Evolutionary conservation across 1,140 invertebrate species (phyloP).

Genomic region (Bicyclus anynana): DNA sequence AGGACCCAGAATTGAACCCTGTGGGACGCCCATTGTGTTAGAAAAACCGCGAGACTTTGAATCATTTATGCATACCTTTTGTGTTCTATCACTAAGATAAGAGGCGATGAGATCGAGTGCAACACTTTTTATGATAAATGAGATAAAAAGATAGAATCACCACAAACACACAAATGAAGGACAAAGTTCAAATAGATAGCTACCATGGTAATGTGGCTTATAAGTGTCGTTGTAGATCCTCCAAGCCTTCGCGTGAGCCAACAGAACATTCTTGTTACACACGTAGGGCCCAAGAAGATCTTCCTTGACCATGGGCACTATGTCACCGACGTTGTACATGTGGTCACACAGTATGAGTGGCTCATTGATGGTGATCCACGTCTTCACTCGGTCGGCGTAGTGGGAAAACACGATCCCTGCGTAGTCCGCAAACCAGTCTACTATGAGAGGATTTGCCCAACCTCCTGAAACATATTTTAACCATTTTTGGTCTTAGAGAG

Average conservation of each 20-base stretch:
- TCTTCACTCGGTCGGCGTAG: slow-evolving; percentile 71
- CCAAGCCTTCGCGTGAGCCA: slow-evolving; percentile 39
- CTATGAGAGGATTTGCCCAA: slow-evolving; percentile 75
- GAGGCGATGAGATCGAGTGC: too few relatives aligned
- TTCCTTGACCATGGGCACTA: slow-evolving; percentile 66
- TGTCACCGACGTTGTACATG: slow-evolving; percentile 55
- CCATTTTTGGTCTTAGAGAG: too few relatives aligned
- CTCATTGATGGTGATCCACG: slow-evolving; percentile 56
- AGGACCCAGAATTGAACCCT: too few relatives aligned
- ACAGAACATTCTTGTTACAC: slow-evolving; percentile 34
- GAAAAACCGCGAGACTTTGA: too few relatives aligned
- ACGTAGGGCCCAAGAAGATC: slow-evolving; percentile 38
- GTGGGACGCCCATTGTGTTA: too few relatives aligned
- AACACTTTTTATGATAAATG: too few relatives aligned
- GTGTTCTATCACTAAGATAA: too few relatives aligned
- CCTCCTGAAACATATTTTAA: slow-evolving; percentile 72
- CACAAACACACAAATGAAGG: not conserved
- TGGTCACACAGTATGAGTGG: slow-evolving; percentile 49
- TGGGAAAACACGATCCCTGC: slow-evolving; percentile 48
- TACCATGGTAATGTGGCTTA: slow-evolving; percentile 40
- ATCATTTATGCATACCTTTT: too few relatives aligned
- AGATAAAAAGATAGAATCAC: too few relatives aligned
- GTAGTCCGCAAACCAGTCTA: slow-evolving; percentile 68
- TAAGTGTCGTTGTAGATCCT: slow-evolving; percentile 35
- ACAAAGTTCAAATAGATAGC: not conserved